Evolutionary conservation across 2,797 vertebrate species (phyloP), one percentile per base, ranked within the genome.

Genomic region (Muscicapa striata): DNA sequence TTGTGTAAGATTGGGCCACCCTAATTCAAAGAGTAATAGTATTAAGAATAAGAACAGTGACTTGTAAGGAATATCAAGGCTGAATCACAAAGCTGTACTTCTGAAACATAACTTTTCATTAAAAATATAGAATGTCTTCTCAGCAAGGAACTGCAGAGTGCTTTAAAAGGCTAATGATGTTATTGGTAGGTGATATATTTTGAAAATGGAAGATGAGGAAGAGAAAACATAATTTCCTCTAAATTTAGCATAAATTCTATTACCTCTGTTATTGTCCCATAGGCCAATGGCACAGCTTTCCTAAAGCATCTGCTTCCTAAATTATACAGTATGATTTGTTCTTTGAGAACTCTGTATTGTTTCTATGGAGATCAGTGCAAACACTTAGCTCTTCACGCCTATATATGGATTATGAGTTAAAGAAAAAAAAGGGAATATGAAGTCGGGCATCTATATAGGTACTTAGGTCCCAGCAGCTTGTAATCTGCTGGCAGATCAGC

Each of bases 171-270:
- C 87, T 95, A 82, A 88, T 66, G 51, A 86, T 3, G 3, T 94
- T 93, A 95, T 67, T 77, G 66, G 79, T 87, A 84, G 84, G 80
- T 92, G 84, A 90, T 93, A 83, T 9, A 73, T 67, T 84, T 69
- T 83, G 78, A 58, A 94, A 84, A 94, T 61, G 45, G 82, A 77
- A 91, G 80, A 81, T 32, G 63, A 75, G 87, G 51, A 85, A 96
- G 70, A 94, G 62, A 94, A 97, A 94, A 94, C 69, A 84, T 34
- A 51, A 90, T 78, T 96, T 95, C 87, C 75, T 94, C 89, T 94
- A 66, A 94, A 87, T 87, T 95, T 94, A 96, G 46, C 61, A 68
- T 88, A 72, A 82, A 85, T 94, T 93, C 87, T 62, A 70, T 95
- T 88, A 75, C 36, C 49, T 87, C 34, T 67, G 40, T 87, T 70